phyloP scores from a whole-genome alignment of 2,888 invertebrate genomes.

The Hypercompe scribonia region DNA sequence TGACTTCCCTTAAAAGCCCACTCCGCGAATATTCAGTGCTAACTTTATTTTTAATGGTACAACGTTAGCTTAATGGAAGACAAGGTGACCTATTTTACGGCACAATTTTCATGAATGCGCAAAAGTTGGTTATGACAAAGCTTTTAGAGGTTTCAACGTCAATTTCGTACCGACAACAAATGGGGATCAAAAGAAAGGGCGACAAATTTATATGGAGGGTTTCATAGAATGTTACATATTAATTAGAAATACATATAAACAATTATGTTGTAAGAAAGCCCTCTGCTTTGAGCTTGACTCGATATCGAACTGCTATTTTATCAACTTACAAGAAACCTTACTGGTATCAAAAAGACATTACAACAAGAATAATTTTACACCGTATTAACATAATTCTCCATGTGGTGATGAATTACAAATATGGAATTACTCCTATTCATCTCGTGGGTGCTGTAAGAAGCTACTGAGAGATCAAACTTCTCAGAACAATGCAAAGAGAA shows the following conservation, averaged over 20 bases:
- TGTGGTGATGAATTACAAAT: too few species aligned
- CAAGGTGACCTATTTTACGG: slow-evolving; percentile 81
- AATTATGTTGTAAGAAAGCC: slow-evolving; percentile 7
- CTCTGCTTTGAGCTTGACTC: background rate
- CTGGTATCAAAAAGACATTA: background rate
- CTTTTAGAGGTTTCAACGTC: slow-evolving; percentile 72
- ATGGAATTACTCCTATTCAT: too few species aligned
- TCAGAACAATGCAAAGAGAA: too few species aligned
- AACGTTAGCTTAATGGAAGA: slow-evolving; percentile 81
- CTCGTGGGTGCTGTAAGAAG: too few species aligned
- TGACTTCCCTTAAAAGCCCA: slow-evolving; percentile 78
- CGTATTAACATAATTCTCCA: background rate
- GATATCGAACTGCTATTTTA: background rate
- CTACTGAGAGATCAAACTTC: too few species aligned
- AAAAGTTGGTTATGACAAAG: slow-evolving; percentile 77
- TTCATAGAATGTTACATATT: slow-evolving; percentile 42
- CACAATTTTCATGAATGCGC: slow-evolving; percentile 79
- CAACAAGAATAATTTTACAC: background rate
- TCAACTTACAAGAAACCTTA: background rate
- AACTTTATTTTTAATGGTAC: slow-evolving; percentile 82
- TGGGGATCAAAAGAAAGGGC: slow-evolving; percentile 46
- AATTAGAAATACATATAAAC: slow-evolving; percentile 26
- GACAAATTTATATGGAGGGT: slow-evolving; percentile 46
- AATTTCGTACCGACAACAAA: slow-evolving; percentile 58
- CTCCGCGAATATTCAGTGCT: slow-evolving; percentile 70